Evolutionary conservation across 2,113 vertebrate species (phyloP).

Genomic region (Ageneiosus marmoratus): DNA sequence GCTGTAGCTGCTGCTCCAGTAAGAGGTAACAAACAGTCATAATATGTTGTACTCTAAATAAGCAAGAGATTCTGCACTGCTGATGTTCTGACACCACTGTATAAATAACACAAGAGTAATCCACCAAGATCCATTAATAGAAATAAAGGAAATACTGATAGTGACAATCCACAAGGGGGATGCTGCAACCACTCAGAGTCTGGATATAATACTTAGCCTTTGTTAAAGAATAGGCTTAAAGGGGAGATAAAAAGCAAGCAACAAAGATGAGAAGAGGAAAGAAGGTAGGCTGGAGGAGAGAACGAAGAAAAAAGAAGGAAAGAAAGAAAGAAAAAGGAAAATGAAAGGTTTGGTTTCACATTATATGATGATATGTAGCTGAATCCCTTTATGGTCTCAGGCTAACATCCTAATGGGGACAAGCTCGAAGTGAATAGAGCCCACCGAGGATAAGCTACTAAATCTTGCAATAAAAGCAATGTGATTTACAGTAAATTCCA

Average conservation of each 20-base stretch:
- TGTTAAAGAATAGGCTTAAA: slow-evolving; percentile 76
- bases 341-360: slow-evolving; percentile 92
- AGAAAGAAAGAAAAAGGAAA: slow-evolving; percentile 81
- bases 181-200: slow-evolving; percentile 8
- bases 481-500: slow-evolving; percentile 99
- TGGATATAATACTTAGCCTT: slow-evolving; percentile 9
- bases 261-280: slow-evolving; percentile 15
- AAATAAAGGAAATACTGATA: slow-evolving; percentile 84
- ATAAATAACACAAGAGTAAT: slow-evolving; percentile 31
- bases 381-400: slow-evolving; percentile 92
- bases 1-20: slow-evolving; percentile 17
- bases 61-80: slow-evolving; percentile 4
- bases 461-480: slow-evolving; percentile 99
- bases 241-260: slow-evolving; percentile 29
- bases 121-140: slow-evolving; percentile 46
- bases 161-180: slow-evolving; percentile 20
- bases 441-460: slow-evolving; percentile 99
- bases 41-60: slow-evolving; percentile 24
- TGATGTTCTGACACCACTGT: slow-evolving; percentile 34
- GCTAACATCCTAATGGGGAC: slow-evolving; percentile 99
- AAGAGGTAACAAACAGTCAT: slow-evolving; percentile 35
- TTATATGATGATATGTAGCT: slow-evolving; percentile 97
- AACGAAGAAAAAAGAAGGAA: slow-evolving; percentile 67
- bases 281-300: slow-evolving; percentile 60
- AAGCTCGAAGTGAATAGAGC: slow-evolving; percentile 99